phyloP scores from a whole-genome alignment of 2,797 vertebrate genomes.

The Tapirus indicus region DNA sequence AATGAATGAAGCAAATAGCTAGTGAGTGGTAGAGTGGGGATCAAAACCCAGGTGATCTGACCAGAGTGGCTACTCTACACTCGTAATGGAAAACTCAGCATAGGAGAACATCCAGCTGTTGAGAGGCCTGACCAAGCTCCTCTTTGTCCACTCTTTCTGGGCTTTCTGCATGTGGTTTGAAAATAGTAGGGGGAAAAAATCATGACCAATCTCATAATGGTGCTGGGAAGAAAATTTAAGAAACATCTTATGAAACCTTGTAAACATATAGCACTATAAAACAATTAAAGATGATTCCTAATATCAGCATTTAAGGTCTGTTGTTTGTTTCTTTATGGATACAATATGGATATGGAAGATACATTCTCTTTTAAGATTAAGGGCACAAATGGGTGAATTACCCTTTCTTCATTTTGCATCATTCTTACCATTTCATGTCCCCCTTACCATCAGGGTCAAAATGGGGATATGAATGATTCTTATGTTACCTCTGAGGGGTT shows the following conservation, averaged over 20 bases:
- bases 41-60: background rate
- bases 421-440: background rate
- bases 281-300: background rate
- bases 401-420: background rate
- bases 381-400: background rate
- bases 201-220: background rate
- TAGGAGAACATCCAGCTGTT: background rate
- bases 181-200: background rate
- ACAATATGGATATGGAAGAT: no score
- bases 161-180: background rate
- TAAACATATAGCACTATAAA: background rate
- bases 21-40: background rate
- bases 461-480: background rate
- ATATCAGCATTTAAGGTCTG: background rate
- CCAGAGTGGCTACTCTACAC: background rate
- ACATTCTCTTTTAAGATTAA: background rate
- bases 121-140: background rate
- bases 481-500: background rate
- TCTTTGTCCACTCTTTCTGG: background rate
- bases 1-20: background rate
- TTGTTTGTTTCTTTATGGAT: background rate
- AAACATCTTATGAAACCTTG: background rate
- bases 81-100: background rate
- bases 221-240: background rate
- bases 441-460: background rate